phyloP scores from a whole-genome alignment of 2,113 vertebrate species.

The Platycercus adscitus region DNA sequence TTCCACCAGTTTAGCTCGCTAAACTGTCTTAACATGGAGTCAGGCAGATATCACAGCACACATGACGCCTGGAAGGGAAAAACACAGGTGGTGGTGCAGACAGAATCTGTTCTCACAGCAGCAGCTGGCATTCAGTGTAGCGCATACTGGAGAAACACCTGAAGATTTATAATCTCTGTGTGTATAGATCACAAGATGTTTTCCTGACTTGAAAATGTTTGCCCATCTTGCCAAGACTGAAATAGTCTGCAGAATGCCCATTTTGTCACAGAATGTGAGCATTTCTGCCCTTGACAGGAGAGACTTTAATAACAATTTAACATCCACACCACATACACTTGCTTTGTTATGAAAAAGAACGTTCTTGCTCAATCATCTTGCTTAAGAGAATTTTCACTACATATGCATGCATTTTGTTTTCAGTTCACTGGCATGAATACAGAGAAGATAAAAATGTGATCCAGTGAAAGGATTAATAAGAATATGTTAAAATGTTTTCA shows the following conservation, averaged over 20 bases:
- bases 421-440: neutral
- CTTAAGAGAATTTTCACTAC: neutral
- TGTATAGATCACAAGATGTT: neutral
- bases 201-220: neutral
- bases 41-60: neutral
- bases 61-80: neutral
- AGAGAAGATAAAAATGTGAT: neutral
- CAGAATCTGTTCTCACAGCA: neutral
- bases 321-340: neutral
- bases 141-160: neutral
- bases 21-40: neutral
- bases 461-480: neutral
- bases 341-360: neutral
- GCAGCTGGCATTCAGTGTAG: neutral
- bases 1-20: neutral
- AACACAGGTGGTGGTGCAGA: neutral
- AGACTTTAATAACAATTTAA: neutral
- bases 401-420: neutral
- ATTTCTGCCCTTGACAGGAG: neutral
- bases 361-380: neutral
- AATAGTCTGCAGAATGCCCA: neutral
- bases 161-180: neutral
- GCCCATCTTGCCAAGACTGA: neutral
- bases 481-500: neutral
- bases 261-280: neutral